Percentiles rank a stretch among this genome's conserved stretches.
phyloP scores from a whole-genome alignment of 1,140 invertebrate species.

The Pollicipes pollicipes region DNA sequence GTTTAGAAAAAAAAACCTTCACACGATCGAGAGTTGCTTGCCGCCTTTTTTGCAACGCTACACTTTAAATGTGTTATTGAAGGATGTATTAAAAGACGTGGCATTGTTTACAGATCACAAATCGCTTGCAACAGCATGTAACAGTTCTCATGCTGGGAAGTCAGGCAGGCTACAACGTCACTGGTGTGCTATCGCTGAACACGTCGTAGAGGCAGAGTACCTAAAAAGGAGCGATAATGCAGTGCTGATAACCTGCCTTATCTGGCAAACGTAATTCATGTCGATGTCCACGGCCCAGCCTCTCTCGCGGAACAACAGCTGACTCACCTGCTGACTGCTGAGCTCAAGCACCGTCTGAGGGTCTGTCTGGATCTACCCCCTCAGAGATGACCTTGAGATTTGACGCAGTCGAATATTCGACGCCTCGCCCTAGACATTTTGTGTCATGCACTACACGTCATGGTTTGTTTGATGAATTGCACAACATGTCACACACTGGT shows the following conservation, averaged over 20 bases:
- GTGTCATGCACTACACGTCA: background rate
- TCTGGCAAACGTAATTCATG: background rate
- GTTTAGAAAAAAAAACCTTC: too few relatives aligned
- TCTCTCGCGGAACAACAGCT: background rate
- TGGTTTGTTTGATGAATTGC: too few relatives aligned
- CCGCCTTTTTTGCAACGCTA: slow-evolving; percentile 11
- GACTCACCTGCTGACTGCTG: background rate
- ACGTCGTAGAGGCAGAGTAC: background rate
- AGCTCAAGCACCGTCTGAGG: background rate
- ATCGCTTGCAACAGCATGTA: slow-evolving; percentile 7
- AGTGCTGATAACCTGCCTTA: background rate
- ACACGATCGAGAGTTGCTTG: slow-evolving; percentile 12
- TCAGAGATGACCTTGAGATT: background rate
- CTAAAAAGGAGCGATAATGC: background rate
- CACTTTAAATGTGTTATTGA: slow-evolving; percentile 11
- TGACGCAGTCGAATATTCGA: background rate
- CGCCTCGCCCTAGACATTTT: background rate
- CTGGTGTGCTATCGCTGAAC: background rate
- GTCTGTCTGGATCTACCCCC: background rate
- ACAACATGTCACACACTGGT: too few relatives aligned
- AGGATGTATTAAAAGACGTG: slow-evolving; percentile 5
- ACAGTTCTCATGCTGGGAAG: background rate
- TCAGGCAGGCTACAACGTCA: background rate
- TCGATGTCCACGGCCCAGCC: background rate
- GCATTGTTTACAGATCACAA: slow-evolving; percentile 13